A percentile compares a stretch with the other conserved stretches of the same genome.
Evolutionary conservation across 2,888 invertebrate species (phyloP).

Genomic region (Machimus rusticus): DNA sequence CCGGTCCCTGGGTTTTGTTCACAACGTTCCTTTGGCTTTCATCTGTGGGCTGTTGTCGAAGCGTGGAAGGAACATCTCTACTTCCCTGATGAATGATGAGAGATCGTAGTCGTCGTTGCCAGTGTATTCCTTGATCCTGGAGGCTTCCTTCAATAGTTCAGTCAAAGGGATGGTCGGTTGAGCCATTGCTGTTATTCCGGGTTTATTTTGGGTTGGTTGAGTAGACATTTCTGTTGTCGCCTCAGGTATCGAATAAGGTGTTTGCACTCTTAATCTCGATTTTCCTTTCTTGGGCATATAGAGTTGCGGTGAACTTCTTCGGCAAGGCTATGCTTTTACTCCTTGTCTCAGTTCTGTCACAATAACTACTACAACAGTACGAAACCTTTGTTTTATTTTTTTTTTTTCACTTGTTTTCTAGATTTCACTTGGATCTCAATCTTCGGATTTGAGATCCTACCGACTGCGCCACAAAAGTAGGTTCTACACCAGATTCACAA

Average conservation of each 20-base stretch:
- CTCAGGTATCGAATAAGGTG: neutral
- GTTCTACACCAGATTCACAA: too few relatives aligned
- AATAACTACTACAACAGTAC: neutral
- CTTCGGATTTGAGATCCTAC: constrained; percentile 28
- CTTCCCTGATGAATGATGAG: constrained; percentile 18
- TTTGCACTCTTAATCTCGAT: neutral
- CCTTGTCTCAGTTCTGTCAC: neutral
- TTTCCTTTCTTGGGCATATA: constrained; percentile 6
- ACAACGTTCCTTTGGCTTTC: neutral
- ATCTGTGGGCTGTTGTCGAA: neutral
- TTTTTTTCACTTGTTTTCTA: neutral
- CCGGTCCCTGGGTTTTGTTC: constrained; percentile 38
- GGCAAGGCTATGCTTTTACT: neutral
- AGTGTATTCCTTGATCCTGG: neutral
- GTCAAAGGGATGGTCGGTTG: neutral
- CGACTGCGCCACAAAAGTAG: neutral
- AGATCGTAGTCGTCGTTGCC: neutral
- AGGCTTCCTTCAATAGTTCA: constrained; percentile 10
- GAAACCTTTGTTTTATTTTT: neutral
- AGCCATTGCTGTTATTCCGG: neutral
- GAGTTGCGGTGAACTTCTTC: neutral
- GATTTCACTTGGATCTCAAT: neutral
- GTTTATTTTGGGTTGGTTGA: neutral
- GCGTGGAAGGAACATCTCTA: neutral
- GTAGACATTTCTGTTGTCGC: neutral